Evolutionary conservation across 2,113 vertebrate genomes (phyloP), one percentile per base, ranked within the genome.

Genomic region (Clupea harengus): DNA sequence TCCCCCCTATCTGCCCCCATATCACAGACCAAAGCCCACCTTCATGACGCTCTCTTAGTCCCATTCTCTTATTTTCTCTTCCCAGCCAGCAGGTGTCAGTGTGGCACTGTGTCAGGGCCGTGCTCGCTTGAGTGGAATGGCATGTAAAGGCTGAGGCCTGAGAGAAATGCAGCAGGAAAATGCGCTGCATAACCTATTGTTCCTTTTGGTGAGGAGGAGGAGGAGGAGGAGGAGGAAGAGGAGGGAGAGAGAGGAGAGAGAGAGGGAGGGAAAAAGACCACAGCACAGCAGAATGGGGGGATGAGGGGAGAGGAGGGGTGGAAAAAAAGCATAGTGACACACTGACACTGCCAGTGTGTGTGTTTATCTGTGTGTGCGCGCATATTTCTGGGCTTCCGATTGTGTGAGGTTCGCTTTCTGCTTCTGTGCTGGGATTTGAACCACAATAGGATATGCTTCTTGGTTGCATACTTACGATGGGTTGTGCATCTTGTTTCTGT

Each of bases 161-260:
- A 93, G 92, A 94, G 92, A 93, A 93, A 93, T 91, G 91, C 93
- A 83, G 91, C 91, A 92, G 93, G 91, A 92, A 94, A 93, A 93
- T 89, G 92, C 88, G 84, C 90, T 93, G 91, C 88, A 91, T 92
- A 94, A 92, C 89, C 92, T 91, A 94, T 94, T 95, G 93, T 95
- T 94, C 93, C 93, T 89, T 91, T 92, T 93, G 92, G 89, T 87
- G 50, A 39, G 13, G 67, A 75, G 28, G 28, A 75, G 67, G 13
- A 10, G 32, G 28, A 75, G 67, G 17, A 9, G 11, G 67, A 22
- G 57, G 22, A 18, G 22, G 57, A 60, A 20, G 22, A 3, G 22
- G 18, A 64, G 57, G 20, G 57, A 64, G 20, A 22, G 57, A 64
- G 57, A 60, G 6, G 52, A 67, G 7, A 25, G n/a, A 72, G 52